Percentiles rank a stretch among this genome's conserved stretches.
Conservation (phyloP, 1,140 invertebrate species). For the Agrypnia vestita region DNA sequence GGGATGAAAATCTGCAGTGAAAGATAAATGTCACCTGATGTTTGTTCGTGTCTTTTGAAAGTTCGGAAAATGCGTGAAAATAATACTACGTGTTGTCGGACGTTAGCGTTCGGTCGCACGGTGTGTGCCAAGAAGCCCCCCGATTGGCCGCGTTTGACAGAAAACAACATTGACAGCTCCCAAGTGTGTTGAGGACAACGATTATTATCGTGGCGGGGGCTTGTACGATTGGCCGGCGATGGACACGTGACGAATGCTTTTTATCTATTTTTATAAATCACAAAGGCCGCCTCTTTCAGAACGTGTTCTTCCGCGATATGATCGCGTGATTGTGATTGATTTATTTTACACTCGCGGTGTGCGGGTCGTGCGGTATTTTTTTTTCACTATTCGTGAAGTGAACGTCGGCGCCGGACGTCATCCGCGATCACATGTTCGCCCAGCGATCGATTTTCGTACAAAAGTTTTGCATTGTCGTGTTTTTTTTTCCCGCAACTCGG, state of each 20-base stretch:
- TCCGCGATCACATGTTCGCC: slow-evolving; percentile 34
- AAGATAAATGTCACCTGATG: background rate
- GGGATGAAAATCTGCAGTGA: slow-evolving; percentile 10
- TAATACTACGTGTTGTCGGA: slow-evolving; percentile 5
- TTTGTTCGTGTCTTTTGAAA: slow-evolving; percentile 8
- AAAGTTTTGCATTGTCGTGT: slow-evolving; percentile 29
- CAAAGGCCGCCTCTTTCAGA: slow-evolving; percentile 39
- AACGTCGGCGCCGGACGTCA: slow-evolving; percentile 29
- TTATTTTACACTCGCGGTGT: background rate
- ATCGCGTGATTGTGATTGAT: slow-evolving; percentile 34
- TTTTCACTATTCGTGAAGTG: slow-evolving; percentile 3
- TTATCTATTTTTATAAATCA: slow-evolving; percentile 49
- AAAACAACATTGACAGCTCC: slow-evolving; percentile 24
- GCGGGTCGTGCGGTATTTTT: slow-evolving; percentile 1
- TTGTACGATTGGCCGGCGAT: slow-evolving; percentile 30
- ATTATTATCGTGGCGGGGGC: slow-evolving; percentile 6
- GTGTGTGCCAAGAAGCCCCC: background rate
- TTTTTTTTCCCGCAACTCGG: slow-evolving; percentile 9
- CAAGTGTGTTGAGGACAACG: background rate
- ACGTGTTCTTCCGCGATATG: background rate
- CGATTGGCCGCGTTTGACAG: slow-evolving; percentile 35
- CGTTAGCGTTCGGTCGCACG: background rate
- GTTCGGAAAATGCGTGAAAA: slow-evolving; percentile 18
- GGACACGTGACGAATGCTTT: slow-evolving; percentile 42
- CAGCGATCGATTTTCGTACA: slow-evolving; percentile 42